A percentile compares a stretch with the other conserved stretches of the same genome.
These are phyloP conservation scores for Globodera rostochiensis DNA, from an alignment of 1,140 invertebrate genomes.

Conservation along the genomic window DNA sequence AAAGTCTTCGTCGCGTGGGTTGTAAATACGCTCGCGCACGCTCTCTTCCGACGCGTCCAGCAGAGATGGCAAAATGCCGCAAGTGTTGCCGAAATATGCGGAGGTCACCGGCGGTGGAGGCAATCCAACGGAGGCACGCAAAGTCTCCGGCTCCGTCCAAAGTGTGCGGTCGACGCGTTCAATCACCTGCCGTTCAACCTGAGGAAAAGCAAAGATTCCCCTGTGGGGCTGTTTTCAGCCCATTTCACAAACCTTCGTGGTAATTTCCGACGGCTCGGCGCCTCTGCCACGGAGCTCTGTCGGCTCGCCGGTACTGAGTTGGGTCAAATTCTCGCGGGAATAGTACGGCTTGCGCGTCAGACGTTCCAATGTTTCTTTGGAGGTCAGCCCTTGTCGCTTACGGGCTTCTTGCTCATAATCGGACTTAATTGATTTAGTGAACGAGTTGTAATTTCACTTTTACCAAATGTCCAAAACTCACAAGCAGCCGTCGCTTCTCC, in stretches of 20 bases:
- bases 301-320: conserved; percentile 43
- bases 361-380: conserved; percentile 62
- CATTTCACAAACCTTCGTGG: conserved; percentile 53
- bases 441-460: no score
- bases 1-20: conserved; percentile 45
- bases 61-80: conserved; percentile 29
- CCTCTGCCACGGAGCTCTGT: conserved; percentile 29
- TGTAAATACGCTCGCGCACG: conserved; percentile 52
- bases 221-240: background rate
- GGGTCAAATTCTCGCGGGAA: conserved; percentile 56
- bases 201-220: background rate
- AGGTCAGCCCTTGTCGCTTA: conserved; percentile 54
- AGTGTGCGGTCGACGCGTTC: conserved; percentile 64
- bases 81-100: conserved; percentile 10
- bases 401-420: conserved; percentile 37
- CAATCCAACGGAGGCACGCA: conserved; percentile 1
- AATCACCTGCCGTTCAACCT: conserved; percentile 60
- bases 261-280: conserved; percentile 34
- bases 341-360: conserved; percentile 62
- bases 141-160: conserved; percentile 57
- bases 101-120: conserved; percentile 22
- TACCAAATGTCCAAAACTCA: background rate
- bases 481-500: conserved; percentile 49
- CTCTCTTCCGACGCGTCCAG: conserved; percentile 22
- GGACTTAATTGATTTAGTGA: background rate